Evolutionary conservation across 2,888 invertebrate genomes (phyloP).

Genomic region (Hirudinaria manillensis): DNA sequence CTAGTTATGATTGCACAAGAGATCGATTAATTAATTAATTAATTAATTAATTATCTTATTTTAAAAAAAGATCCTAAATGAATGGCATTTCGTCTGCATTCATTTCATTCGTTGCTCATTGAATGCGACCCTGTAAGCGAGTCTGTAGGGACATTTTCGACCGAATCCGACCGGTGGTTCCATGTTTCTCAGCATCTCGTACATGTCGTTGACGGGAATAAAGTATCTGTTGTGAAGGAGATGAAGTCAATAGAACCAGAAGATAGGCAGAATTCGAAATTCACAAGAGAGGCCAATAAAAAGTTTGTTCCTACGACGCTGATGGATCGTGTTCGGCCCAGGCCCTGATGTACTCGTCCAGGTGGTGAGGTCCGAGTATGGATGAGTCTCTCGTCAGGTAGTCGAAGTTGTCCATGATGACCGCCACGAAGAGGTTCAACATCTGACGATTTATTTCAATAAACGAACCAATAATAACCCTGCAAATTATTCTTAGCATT

Average conservation of each 20-base stretch:
- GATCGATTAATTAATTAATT: background rate
- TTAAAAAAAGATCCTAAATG: too few species aligned
- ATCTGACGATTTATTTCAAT: slow-evolving; percentile 62
- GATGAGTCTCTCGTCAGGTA: slow-evolving; percentile 98
- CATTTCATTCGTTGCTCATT: too few species aligned
- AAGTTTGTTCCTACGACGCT: slow-evolving; percentile 69
- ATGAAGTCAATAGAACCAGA: background rate
- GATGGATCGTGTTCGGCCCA: slow-evolving; percentile 99
- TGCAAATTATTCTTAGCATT: too few species aligned
- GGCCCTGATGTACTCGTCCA: slow-evolving; percentile 98
- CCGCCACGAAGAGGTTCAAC: slow-evolving; percentile 99
- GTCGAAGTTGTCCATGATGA: slow-evolving; percentile 99
- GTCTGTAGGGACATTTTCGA: slow-evolving; percentile 96
- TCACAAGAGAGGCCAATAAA: too few species aligned
- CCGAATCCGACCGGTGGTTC: slow-evolving; percentile 99
- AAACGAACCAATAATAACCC: too few species aligned
- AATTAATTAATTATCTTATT: background rate
- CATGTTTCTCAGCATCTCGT: slow-evolving; percentile 99
- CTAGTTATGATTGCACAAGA: too few species aligned
- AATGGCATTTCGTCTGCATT: too few species aligned
- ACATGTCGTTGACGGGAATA: slow-evolving; percentile 75
- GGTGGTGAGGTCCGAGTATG: slow-evolving; percentile 98
- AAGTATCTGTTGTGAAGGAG: background rate
- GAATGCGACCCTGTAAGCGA: slow-evolving; percentile 78
- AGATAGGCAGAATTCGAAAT: too few species aligned